Evolutionary conservation across 2,797 vertebrate genomes (phyloP).

Genomic region (Amphiprion clarkii): DNA sequence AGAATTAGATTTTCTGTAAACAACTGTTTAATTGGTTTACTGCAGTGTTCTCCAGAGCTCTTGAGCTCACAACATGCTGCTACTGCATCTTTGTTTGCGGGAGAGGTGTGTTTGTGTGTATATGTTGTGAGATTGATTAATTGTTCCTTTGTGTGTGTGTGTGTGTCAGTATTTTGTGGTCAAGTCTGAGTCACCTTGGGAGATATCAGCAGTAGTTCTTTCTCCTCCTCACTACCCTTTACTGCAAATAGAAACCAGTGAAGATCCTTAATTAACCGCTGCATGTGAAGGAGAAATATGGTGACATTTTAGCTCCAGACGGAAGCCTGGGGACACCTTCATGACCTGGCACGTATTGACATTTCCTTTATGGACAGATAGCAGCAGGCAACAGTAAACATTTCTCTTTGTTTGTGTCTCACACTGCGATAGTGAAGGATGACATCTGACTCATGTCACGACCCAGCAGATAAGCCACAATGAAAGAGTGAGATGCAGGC

Average conservation of each 20-base stretch:
- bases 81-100: slow-evolving; percentile 34
- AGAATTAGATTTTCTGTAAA: slow-evolving; percentile 33
- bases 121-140: slow-evolving; percentile 50
- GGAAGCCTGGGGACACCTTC: slow-evolving; percentile 45
- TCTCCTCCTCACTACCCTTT: slow-evolving; percentile 53
- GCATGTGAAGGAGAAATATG: slow-evolving; percentile 59
- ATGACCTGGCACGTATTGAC: slow-evolving; percentile 57
- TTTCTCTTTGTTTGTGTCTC: slow-evolving; percentile 36
- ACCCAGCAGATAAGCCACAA: no score
- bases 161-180: slow-evolving; percentile 38
- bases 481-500: no score
- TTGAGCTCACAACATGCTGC: slow-evolving; percentile 22
- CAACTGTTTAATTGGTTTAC: slow-evolving; percentile 54
- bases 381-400: slow-evolving; percentile 24
- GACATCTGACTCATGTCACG: not conserved
- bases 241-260: slow-evolving; percentile 62
- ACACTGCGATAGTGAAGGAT: slow-evolving; percentile 11
- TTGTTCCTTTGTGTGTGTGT: slow-evolving; percentile 33
- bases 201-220: slow-evolving; percentile 53
- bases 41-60: slow-evolving; percentile 13
- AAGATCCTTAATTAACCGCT: slow-evolving; percentile 68
- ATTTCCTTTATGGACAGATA: slow-evolving; percentile 52
- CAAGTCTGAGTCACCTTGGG: slow-evolving; percentile 40
- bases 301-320: slow-evolving; percentile 68
- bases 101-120: slow-evolving; percentile 8